phyloP scores from a whole-genome alignment of 1,140 invertebrate genomes.

The Helicoverpa zea region DNA sequence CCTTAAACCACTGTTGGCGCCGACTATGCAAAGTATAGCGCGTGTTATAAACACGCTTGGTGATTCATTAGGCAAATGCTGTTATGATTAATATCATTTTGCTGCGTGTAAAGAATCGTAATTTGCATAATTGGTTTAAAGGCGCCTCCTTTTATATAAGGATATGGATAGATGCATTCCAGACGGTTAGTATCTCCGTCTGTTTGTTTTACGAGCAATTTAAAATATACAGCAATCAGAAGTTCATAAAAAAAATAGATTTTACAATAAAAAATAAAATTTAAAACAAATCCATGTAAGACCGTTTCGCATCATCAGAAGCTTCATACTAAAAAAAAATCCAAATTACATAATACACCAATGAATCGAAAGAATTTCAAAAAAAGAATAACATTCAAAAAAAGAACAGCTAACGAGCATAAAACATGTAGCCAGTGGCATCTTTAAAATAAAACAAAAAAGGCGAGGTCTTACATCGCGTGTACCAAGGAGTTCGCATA shows the following conservation, averaged over 20 bases:
- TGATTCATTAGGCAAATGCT: constrained; percentile 21
- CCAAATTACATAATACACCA: not conserved
- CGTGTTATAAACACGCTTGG: constrained; percentile 10
- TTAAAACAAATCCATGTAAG: not conserved
- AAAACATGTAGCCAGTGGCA: constrained; percentile 27
- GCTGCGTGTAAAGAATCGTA: not conserved
- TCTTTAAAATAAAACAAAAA: constrained; percentile 27
- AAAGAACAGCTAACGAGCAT: constrained; percentile 33
- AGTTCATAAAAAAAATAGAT: not conserved
- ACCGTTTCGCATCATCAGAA: not conserved
- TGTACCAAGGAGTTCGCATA: constrained; percentile 42
- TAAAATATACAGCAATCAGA: not conserved
- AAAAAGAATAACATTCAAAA: not conserved
- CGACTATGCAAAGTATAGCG: constrained; percentile 20
- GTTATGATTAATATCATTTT: constrained; percentile 6
- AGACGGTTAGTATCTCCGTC: not conserved
- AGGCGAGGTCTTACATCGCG: constrained; percentile 25
- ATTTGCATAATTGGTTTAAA: constrained; percentile 24
- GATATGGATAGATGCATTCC: not conserved
- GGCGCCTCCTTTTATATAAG: constrained; percentile 3
- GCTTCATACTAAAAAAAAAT: not conserved
- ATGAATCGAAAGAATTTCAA: not conserved
- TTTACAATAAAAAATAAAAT: not conserved
- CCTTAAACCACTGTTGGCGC: constrained; percentile 27
- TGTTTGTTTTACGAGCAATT: not conserved